Evolutionary conservation across 1,140 invertebrate species (phyloP), one percentile per base, ranked within the genome.

Genomic region (Cephus cinctus): DNA sequence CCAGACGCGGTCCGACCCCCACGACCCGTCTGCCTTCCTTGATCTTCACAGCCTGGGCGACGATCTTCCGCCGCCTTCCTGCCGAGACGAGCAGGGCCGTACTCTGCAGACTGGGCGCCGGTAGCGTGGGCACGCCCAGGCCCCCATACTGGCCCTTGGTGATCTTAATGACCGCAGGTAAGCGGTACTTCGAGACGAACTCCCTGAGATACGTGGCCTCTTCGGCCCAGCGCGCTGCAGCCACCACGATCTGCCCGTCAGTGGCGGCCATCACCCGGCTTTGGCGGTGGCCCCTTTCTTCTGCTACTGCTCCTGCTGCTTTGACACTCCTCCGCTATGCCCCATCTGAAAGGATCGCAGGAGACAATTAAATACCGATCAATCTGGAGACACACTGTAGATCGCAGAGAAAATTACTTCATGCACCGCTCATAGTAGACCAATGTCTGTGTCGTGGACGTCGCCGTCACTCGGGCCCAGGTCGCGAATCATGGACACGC

Each of bases 141-240:
- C 88, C 88, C 43, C 89, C 86, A 77, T 94, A 96, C 67, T 94
- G 91, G 43, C 93, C 93, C 76, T 95, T 94, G 47, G 90, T 87
- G 55, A 96, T 90, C 76, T 92, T 93, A 45, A 89, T 90, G 51
- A 96, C 86, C 54, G 84, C 86, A 5, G 94, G 93, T 40, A 94
- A 76, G 35, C 85, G 81, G 54, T 88, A 82, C 62, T 90, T 91
- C 57, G 82, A 80, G 20, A 90, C 83, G 66, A 90, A 89, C 62
- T 94, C 90, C 52, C 86, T 83, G 14, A 94, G 79, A 60, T 89
- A 87, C 50, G 82, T 82, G 5, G 83, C 83, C 59, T 90, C 87
- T 58, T 92, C 89, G 39, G 85, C 82, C 88, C 93, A 96, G 60
- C 89, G 82, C 27, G 87, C 87, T 46, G 88, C 88, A 65, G 88